Conservation (phyloP, 2,797 vertebrate species). For the Tenualosa ilisha region DNA sequence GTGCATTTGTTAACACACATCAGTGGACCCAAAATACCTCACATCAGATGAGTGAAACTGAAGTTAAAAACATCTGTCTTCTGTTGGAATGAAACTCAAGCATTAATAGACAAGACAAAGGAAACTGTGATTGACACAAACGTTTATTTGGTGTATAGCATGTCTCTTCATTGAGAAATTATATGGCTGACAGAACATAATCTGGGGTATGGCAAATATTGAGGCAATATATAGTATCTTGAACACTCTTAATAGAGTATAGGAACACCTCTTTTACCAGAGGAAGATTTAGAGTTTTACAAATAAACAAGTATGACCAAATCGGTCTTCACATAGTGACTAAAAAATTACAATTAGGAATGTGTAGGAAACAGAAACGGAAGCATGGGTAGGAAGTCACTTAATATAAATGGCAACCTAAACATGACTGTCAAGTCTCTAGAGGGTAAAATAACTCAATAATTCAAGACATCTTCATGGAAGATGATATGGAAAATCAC, state of each 20-base stretch:
- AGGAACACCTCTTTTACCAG: constrained; percentile 6
- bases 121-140: constrained; percentile 11
- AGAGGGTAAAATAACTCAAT: neutral
- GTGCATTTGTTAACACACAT: neutral
- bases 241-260: neutral
- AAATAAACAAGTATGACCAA: neutral
- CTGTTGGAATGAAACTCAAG: neutral
- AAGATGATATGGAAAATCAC: neutral
- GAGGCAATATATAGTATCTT: constrained; percentile 5
- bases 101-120: neutral
- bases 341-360: neutral
- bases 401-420: neutral
- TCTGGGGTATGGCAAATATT: neutral
- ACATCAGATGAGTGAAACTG: no score
- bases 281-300: neutral
- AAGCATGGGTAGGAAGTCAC: no score
- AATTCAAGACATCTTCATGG: neutral
- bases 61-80: no score
- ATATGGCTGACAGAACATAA: neutral
- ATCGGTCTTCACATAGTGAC: neutral
- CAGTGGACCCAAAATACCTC: no score
- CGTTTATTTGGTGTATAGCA: constrained; percentile 10
- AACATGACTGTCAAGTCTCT: neutral
- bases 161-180: constrained; percentile 4
- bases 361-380: neutral